phyloP scores from a whole-genome alignment of 2,888 invertebrate genomes.

The Leptopilina myrica region DNA sequence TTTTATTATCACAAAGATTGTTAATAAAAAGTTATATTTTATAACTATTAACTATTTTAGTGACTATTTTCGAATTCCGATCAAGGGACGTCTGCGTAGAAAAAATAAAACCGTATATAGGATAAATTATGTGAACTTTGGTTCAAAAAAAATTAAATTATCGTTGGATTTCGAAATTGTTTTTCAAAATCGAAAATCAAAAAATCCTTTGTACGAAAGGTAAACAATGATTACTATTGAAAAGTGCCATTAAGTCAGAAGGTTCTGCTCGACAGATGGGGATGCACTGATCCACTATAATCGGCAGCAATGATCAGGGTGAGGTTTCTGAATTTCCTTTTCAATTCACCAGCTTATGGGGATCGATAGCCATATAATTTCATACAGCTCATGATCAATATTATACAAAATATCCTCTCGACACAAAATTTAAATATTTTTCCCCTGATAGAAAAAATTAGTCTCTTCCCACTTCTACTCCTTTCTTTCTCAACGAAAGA shows the following conservation, averaged over 20 bases:
- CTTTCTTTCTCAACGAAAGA: no score
- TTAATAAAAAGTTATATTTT: no score
- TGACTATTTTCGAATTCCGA: no score
- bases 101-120: no score
- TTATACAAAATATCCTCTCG: conserved; percentile 40
- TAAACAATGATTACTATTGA: conserved; percentile 48
- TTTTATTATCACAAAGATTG: no score
- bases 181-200: not conserved
- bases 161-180: not conserved
- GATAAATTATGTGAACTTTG: no score
- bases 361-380: conserved; percentile 59
- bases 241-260: conserved; percentile 60
- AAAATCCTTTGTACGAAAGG: conserved; percentile 15
- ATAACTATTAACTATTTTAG: no score
- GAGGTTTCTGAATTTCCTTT: conserved; percentile 63
- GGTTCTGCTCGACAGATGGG: conserved; percentile 71
- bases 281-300: conserved; percentile 73
- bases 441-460: not conserved
- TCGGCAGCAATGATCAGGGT: conserved; percentile 72
- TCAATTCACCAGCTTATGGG: conserved; percentile 69
- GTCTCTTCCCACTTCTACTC: no score
- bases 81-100: no score
- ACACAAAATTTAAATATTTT: conserved; percentile 33
- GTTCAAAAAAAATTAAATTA: no score
- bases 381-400: conserved; percentile 56